These are phyloP conservation scores for Rhinoptilus africanus DNA, from an alignment of 2,113 vertebrate species.

Conservation along the genomic window DNA sequence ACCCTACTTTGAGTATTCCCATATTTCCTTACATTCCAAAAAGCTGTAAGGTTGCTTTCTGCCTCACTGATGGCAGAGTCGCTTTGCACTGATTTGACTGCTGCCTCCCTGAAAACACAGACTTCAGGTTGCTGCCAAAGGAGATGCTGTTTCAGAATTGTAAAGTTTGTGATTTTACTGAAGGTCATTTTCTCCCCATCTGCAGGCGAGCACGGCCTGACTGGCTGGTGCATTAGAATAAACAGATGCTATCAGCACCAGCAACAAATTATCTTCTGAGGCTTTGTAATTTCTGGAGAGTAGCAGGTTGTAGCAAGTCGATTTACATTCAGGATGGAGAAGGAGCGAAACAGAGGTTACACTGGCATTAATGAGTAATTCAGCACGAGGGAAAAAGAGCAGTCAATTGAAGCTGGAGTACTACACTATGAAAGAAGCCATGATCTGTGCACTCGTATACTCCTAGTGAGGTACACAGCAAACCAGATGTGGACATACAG, in stretches of 20 bases:
- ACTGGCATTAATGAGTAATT: neutral
- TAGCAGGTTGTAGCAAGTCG: conserved; percentile 44
- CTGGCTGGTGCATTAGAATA: conserved; percentile 2
- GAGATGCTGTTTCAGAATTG: neutral
- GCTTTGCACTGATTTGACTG: neutral
- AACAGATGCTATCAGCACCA: conserved; percentile 49
- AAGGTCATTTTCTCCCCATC: conserved; percentile 19
- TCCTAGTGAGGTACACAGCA: neutral
- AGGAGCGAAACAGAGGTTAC: neutral
- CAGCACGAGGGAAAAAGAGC: neutral
- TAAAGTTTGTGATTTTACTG: neutral
- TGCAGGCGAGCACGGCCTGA: neutral
- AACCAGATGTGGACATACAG: neutral
- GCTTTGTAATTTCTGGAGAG: conserved; percentile 34
- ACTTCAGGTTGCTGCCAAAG: neutral
- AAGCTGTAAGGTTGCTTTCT: neutral
- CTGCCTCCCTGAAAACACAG: neutral
- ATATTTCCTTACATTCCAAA: neutral
- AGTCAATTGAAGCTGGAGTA: neutral
- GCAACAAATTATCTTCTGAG: conserved; percentile 56
- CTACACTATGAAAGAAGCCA: neutral
- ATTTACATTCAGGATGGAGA: conserved; percentile 13
- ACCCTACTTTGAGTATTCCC: neutral
- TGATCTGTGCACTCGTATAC: neutral
- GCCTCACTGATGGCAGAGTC: neutral